Conservation (phyloP, 2,113 vertebrate genomes). For the Chaetura pelagica region DNA sequence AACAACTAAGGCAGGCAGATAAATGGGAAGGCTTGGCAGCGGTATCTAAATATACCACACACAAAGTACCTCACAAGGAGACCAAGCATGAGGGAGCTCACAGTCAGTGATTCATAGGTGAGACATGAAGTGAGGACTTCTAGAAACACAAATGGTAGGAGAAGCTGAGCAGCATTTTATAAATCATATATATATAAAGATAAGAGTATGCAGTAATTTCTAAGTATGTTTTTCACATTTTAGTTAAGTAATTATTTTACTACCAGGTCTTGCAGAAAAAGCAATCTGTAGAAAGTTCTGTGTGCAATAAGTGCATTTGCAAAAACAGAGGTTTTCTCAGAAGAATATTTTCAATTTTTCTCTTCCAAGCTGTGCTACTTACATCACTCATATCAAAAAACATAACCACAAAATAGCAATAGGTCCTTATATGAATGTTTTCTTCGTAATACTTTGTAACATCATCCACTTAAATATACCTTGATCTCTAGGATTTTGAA, state of each 20-base stretch:
- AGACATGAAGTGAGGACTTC: background rate
- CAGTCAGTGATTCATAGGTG: background rate
- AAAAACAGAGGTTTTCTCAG: background rate
- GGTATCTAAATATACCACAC: slow-evolving; percentile 1
- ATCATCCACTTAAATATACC: background rate
- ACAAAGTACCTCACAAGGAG: background rate
- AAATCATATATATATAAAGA: background rate
- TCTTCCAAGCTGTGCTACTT: background rate
- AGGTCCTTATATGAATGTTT: background rate
- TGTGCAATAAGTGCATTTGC: background rate
- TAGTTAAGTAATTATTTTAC: background rate
- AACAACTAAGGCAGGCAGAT: background rate
- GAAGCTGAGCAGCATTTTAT: background rate
- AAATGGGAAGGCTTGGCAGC: background rate
- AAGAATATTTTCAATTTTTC: background rate
- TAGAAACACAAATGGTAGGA: background rate
- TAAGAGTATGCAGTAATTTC: background rate
- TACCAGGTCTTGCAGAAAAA: background rate
- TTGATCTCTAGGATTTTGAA: background rate
- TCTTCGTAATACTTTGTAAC: background rate
- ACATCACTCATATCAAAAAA: background rate
- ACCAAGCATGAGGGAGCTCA: background rate
- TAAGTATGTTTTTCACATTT: background rate
- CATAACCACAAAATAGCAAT: background rate
- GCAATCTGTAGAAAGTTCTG: background rate